Base-by-base conservation (phyloP, 2,888 invertebrate species). In the Aphodius granarius region DNA sequence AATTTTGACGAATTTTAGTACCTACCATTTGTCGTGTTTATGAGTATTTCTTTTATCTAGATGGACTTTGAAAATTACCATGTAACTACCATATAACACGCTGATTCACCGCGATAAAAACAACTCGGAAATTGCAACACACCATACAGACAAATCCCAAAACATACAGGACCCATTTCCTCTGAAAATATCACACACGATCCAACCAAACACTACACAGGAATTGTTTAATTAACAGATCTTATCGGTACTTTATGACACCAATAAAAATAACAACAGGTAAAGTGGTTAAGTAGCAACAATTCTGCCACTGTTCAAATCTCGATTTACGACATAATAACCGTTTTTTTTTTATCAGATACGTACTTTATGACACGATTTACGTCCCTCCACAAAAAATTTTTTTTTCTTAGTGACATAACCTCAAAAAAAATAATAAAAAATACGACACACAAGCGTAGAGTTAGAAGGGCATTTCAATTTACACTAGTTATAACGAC, bases 391-490 rank as follows among this genome's bases (percentile, higher is more conserved):
- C 6, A 43, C 6, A 43, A 43, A 43, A 43, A 43, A 43, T 43
- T 13, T 9, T 9, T 9, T 9, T 43, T 65, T 2, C 65, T n/a
- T 15, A 66, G 15, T 19, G 21, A 78, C 78, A 71, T 80, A 81
- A 80, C 80, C 80, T 80, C 77, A 66, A 66, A 72, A 72, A 72
- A 72, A 72, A 62, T 62, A 72, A 66, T 18, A 72, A 72, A 72
- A 72, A 72, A 62, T 62, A 72, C 20, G 15, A 19, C n/a, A 0
- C 5, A 19, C 16, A 15, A 66, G 19, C n/a, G 9, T 43, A 66
- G 15, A 6, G 20, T 66, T 73, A 76, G 83, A 85, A 85, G 84
- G 85, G 83, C 84, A 83, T 83, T 83, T 83, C 82, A 83, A 84
- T 85, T 85, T 83, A 82, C 85, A 83, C 82, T 80, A 81, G 80